These are phyloP conservation scores for Macroteleia sp. DNA, from an alignment of 2,888 invertebrate genomes.

Conservation along the genomic window DNA sequence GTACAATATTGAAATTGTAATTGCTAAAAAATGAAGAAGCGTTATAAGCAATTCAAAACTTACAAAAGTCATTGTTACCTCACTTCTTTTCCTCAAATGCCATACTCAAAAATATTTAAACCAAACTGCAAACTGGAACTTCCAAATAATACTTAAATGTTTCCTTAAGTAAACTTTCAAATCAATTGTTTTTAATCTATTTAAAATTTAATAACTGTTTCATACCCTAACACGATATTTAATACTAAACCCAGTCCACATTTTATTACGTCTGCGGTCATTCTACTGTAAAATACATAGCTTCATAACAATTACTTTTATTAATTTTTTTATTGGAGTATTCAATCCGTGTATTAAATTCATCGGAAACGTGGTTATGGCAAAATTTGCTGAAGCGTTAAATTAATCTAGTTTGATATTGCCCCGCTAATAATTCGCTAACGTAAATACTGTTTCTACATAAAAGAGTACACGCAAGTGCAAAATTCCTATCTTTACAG, in stretches of 20 bases:
- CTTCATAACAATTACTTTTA: conserved; percentile 35
- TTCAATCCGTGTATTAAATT: conserved; percentile 45
- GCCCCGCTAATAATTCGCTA: conserved; percentile 41
- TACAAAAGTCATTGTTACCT: too few relatives aligned
- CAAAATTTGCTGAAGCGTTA: conserved; percentile 35
- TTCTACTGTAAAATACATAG: conserved; percentile 23
- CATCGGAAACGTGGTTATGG: conserved; percentile 25
- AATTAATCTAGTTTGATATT: conserved; percentile 57
- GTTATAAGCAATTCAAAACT: too few relatives aligned
- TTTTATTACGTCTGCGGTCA: conserved; percentile 15
- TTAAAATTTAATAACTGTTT: not conserved
- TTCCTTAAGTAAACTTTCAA: too few relatives aligned
- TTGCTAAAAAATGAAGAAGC: too few relatives aligned
- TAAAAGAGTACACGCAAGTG: not conserved
- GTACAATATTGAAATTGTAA: too few relatives aligned
- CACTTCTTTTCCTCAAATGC: too few relatives aligned
- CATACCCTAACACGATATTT: too few relatives aligned
- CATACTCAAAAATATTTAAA: too few relatives aligned
- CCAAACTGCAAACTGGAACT: too few relatives aligned
- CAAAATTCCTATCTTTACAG: too few relatives aligned
- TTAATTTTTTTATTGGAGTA: conserved; percentile 37
- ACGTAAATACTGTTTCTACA: conserved; percentile 38
- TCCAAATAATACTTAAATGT: too few relatives aligned
- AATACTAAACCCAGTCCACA: not conserved
- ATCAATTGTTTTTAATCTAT: too few relatives aligned